phyloP scores from a whole-genome alignment of 2,113 vertebrate genomes.

The Anarhynchus alexandrinus region DNA sequence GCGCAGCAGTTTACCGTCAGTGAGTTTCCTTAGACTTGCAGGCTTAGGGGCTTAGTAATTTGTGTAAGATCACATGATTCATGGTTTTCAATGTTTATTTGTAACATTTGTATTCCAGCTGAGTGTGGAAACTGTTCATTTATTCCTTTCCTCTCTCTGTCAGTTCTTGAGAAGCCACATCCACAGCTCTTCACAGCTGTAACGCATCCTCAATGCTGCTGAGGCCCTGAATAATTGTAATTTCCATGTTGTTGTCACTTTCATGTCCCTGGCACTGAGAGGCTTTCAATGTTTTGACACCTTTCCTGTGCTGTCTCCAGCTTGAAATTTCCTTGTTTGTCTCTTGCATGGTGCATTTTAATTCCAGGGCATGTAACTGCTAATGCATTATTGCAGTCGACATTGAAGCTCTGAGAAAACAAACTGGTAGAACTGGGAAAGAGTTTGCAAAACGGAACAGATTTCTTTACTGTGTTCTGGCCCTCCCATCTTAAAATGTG shows the following conservation, averaged over 20 bases:
- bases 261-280: not conserved
- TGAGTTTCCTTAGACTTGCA: not conserved
- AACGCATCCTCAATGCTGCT: not conserved
- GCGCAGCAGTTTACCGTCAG: not conserved
- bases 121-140: not conserved
- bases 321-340: not conserved
- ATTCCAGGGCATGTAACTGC: not conserved
- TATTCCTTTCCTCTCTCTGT: not conserved
- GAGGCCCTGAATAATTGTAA: constrained; percentile 2
- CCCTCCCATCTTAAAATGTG: not conserved
- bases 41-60: not conserved
- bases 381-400: not conserved
- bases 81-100: not conserved
- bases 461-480: not conserved
- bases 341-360: not conserved
- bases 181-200: not conserved
- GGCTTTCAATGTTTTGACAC: not conserved
- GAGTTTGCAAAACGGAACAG: not conserved
- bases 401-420: not conserved
- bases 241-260: constrained; percentile 11
- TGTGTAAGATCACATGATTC: not conserved
- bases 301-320: not conserved
- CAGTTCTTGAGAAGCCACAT: not conserved
- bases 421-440: not conserved
- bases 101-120: not conserved